phyloP scores from a whole-genome alignment of 2,113 vertebrate species.

The Zonotrichia leucophrys region DNA sequence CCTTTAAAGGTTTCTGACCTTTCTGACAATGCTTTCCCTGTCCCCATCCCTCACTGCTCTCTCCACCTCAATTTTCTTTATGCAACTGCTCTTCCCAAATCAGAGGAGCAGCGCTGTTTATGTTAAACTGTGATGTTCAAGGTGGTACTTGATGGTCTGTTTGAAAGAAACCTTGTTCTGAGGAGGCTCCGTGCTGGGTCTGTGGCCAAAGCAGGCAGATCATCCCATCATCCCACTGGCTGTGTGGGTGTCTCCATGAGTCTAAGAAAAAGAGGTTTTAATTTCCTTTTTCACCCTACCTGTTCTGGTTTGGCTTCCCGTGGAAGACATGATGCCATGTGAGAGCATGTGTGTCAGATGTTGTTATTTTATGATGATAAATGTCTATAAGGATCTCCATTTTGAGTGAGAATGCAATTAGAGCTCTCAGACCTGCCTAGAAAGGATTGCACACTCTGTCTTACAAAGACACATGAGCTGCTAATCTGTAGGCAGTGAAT shows the following conservation, averaged over 20 bases:
- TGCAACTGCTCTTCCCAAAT: background rate
- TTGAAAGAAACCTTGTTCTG: background rate
- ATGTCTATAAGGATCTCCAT: background rate
- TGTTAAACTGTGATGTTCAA: background rate
- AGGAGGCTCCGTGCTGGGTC: background rate
- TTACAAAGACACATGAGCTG: background rate
- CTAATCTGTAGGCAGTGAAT: background rate
- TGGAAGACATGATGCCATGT: background rate
- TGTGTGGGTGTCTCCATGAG: background rate
- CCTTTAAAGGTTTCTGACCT: background rate
- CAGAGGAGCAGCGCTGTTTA: background rate
- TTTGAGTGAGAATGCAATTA: background rate
- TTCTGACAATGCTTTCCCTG: accelerated
- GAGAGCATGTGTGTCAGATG: background rate
- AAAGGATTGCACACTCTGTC: background rate
- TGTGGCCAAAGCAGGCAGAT: background rate
- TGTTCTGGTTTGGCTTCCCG: background rate
- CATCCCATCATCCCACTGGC: background rate
- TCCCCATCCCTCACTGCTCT: accelerated
- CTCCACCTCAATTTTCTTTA: background rate
- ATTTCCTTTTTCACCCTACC: background rate
- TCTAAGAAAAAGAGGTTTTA: background rate
- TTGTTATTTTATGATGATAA: background rate
- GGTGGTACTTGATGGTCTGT: background rate
- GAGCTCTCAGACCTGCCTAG: background rate